Percentiles rank a stretch among this genome's conserved stretches.
Conservation (phyloP, 64 coral and sea anemone species). For the Orbicella faveolata region DNA sequence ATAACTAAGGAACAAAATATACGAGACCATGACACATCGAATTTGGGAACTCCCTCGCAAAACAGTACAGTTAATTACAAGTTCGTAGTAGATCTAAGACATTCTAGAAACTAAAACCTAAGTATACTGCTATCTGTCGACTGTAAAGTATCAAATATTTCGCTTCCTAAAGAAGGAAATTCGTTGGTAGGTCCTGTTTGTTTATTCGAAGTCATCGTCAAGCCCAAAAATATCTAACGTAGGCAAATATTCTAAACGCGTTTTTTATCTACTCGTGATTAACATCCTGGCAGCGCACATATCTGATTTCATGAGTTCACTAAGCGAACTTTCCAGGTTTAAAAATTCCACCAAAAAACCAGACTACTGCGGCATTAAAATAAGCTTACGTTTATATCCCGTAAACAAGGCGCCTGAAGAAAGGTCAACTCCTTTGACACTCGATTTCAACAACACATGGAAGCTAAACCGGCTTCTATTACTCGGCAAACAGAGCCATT, state of each 20-base stretch:
- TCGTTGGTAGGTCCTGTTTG: background rate
- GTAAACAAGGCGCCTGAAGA: background rate
- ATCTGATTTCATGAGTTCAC: background rate
- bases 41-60: slow-evolving; percentile 4
- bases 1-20: background rate
- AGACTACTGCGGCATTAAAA: background rate
- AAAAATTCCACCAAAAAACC: background rate
- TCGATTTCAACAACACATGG: background rate
- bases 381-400: background rate
- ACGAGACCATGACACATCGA: background rate
- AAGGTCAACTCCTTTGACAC: background rate
- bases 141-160: background rate
- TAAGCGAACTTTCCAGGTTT: background rate
- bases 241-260: background rate
- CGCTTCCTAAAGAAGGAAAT: background rate
- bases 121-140: background rate
- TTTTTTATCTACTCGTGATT: background rate
- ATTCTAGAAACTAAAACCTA: background rate
- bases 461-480: too few species aligned
- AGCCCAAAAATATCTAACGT: background rate
- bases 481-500: background rate
- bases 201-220: background rate
- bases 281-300: background rate
- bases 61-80: background rate
- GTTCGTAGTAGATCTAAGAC: background rate